phyloP scores from a whole-genome alignment of 2,113 vertebrate genomes.

The Actenoides hombroni region DNA sequence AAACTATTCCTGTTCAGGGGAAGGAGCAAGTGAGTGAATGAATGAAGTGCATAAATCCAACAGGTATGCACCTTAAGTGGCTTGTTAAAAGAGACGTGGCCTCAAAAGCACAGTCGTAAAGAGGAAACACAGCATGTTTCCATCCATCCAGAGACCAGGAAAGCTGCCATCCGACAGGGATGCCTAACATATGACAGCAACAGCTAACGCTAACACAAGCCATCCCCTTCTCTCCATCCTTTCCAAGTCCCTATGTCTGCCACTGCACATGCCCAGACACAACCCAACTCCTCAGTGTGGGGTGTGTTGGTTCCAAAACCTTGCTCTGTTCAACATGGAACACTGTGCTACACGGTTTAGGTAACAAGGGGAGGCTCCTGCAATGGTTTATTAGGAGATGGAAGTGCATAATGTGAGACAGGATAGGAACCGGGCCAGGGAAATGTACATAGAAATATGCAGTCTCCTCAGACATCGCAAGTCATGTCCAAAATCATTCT shows the following conservation, averaged over 20 bases:
- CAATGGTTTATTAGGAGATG: neutral
- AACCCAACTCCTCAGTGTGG: neutral
- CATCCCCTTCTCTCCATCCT: neutral
- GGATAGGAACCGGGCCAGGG: neutral
- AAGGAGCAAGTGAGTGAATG: neutral
- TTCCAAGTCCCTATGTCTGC: slow-evolving; percentile 28
- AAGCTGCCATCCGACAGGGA: neutral
- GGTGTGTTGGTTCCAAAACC: neutral
- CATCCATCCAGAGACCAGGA: slow-evolving; percentile 9
- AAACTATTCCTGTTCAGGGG: neutral
- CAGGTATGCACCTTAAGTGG: neutral
- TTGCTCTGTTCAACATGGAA: neutral
- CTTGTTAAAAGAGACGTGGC: neutral
- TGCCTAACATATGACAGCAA: slow-evolving; percentile 13
- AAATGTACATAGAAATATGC: neutral
- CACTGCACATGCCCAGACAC: neutral
- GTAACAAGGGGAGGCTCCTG: neutral
- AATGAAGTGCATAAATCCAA: neutral
- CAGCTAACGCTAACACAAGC: neutral
- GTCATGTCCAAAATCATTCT: neutral
- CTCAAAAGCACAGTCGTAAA: neutral
- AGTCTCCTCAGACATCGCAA: neutral
- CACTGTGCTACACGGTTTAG: neutral
- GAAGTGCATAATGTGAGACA: neutral
- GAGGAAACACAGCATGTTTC: neutral